Evolutionary conservation across 2,797 vertebrate species (phyloP).

Genomic region (Heteromormyrus szaboi): DNA sequence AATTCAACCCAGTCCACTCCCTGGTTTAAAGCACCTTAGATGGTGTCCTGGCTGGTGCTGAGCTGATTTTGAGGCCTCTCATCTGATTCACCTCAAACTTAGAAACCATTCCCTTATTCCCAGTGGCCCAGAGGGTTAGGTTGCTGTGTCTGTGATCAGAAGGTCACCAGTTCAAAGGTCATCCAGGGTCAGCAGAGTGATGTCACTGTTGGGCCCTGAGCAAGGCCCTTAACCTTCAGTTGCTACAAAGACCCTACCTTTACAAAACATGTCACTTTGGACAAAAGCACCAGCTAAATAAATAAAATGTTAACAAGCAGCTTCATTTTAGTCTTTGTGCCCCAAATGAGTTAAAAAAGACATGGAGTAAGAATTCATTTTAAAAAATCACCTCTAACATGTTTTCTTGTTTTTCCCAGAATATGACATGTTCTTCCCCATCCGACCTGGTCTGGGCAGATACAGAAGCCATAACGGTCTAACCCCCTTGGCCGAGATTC

Average conservation of each 20-base stretch:
- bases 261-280: neutral
- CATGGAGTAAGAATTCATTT: neutral
- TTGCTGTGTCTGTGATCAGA: neutral
- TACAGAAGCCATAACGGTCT: conserved; percentile 51
- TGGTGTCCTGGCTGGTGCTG: neutral
- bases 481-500: conserved; percentile 72
- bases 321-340: neutral
- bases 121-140: neutral
- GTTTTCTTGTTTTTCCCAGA: neutral
- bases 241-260: neutral
- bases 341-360: neutral
- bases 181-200: neutral
- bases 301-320: neutral
- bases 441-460: neutral
- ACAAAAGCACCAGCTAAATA: neutral
- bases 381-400: no score
- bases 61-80: neutral
- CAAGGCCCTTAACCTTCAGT: neutral
- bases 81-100: neutral
- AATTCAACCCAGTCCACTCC: neutral
- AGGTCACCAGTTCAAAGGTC: neutral
- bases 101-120: neutral
- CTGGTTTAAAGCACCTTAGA: neutral
- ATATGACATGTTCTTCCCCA: conserved; percentile 6
- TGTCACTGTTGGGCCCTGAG: neutral